Conservation (phyloP, 1,140 invertebrate genomes). For the Subanguina moxae region DNA sequence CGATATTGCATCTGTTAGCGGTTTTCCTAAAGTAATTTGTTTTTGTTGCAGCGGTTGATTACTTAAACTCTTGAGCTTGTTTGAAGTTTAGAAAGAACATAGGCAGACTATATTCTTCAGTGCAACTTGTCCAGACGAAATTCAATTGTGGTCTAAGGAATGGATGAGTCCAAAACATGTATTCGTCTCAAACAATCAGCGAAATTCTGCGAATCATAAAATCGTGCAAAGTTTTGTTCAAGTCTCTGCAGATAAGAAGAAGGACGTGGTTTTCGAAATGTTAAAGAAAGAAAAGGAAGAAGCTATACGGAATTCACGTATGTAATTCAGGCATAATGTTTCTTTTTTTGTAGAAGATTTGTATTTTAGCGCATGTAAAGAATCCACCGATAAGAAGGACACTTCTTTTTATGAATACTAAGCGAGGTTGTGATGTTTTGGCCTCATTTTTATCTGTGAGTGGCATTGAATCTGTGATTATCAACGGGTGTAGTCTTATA, state of each 20-base stretch:
- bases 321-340: too few relatives aligned
- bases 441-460: not conserved
- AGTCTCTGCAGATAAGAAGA: conserved; percentile 14
- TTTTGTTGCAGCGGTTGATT: conserved; percentile 5
- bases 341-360: too few relatives aligned
- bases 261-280: not conserved
- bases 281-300: conserved; percentile 6
- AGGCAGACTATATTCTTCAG: conserved; percentile 65
- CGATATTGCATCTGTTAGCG: conserved; percentile 23
- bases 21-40: conserved; percentile 39
- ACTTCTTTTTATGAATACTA: not conserved
- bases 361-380: not conserved
- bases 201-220: conserved; percentile 8
- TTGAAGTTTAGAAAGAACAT: conserved; percentile 54
- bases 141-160: conserved; percentile 59
- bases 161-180: conserved; percentile 43
- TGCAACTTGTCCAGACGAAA: conserved; percentile 64
- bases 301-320: too few relatives aligned
- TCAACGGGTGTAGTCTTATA: conserved; percentile 4
- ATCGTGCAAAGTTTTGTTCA: not conserved
- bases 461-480: not conserved
- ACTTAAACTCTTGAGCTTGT: not conserved
- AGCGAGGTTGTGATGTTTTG: not conserved
- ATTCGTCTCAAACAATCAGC: conserved; percentile 6
- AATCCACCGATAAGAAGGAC: not conserved